These are phyloP conservation scores for Pseudolaguvia tuberculata DNA, from an alignment of 2,113 vertebrate species.

Conservation along the genomic window DNA sequence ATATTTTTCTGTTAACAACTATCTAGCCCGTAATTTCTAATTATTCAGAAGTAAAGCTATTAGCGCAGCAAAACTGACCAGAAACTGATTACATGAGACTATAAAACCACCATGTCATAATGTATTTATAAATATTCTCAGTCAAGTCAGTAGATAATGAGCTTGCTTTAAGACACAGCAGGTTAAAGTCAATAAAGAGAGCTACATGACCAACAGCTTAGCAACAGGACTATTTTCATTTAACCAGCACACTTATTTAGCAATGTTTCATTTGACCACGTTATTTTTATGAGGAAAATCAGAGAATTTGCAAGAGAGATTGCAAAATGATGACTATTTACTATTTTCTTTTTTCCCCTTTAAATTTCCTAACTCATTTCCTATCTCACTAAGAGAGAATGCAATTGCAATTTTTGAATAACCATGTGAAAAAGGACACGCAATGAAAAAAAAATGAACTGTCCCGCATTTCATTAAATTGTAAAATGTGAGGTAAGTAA, in stretches of 20 bases:
- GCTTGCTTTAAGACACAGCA: conserved; percentile 10
- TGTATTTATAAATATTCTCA: not conserved
- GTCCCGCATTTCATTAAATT: not conserved
- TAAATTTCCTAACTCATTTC: not conserved
- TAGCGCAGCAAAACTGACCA: not conserved
- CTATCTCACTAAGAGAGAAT: not conserved
- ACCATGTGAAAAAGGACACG: no score
- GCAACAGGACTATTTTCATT: not conserved
- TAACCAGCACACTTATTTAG: not conserved
- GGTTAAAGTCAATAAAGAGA: not conserved
- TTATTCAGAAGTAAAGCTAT: not conserved
- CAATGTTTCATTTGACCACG: no score
- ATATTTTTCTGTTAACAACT: not conserved
- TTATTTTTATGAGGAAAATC: not conserved
- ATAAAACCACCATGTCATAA: not conserved
- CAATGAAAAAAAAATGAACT: not conserved
- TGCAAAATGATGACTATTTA: not conserved
- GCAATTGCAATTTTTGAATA: no score
- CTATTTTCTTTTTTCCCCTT: not conserved
- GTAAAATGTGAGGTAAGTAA: not conserved
- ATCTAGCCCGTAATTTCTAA: not conserved
- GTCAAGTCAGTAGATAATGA: not conserved
- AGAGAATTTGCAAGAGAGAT: not conserved
- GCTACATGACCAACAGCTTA: not conserved
- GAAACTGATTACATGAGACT: not conserved